Evolutionary conservation across 2,797 vertebrate species (phyloP), one percentile per base, ranked within the genome.

Genomic region (Lutjanus argentimaculatus): DNA sequence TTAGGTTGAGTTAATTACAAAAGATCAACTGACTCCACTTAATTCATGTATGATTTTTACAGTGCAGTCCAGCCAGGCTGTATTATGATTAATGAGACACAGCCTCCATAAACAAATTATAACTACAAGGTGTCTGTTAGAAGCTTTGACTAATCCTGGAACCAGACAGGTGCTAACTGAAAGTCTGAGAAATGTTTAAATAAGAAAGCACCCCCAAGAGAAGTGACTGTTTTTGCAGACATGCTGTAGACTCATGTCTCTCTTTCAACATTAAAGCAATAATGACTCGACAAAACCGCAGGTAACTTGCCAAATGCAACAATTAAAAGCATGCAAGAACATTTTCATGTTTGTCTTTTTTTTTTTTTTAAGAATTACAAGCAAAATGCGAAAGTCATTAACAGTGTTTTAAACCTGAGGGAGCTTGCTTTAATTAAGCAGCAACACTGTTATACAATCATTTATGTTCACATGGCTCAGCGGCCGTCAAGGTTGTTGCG

Each of bases 361-460:
- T 58, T 45, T 46, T 58, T 72, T 46, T 7, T 59, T 12, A 66
- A 62, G 14, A 64, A 46, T 52, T 25, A 0, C 22, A 67, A 57
- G 46, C 15, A 10, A 77, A 76, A 78, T 52, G 55, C 5, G 1
- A 81, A 75, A 56, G 42, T 76, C 63, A 67, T 82, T 53, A 64
- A 36, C 63, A 49, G 19, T 48, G 8, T 68, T 57, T 78, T 17
- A 62, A 82, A 79, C 43, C 65, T 25, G 11, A 62, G 67, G 72
- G 67, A 80, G 79, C 52, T n/a, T 13, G 51, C 16, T 82, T 78
- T 80, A 73, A 85, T 70, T 61, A 72, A 79, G 72, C 52, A 56
- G 65, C 46, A 53, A 40, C 72, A 10, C 61, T 43, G 76, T 75
- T 77, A 62, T 19, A 63, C 55, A 76, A 63, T 75, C 63, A 62